Percentiles rank a stretch among this genome's conserved stretches.
phyloP scores from a whole-genome alignment of 2,888 invertebrate genomes.

The Melanophora roralis region DNA sequence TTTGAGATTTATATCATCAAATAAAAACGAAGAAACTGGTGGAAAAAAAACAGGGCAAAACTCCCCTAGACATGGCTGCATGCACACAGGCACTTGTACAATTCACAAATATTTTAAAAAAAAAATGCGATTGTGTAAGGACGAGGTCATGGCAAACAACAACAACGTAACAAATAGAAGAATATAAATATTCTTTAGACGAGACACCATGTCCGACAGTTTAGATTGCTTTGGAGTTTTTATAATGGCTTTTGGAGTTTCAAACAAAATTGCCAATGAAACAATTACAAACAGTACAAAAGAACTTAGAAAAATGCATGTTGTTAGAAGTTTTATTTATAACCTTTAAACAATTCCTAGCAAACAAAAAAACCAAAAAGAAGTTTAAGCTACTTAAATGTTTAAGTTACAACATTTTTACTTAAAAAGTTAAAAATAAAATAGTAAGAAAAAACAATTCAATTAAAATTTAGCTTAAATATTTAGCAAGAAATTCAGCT shows the following conservation, averaged over 20 bases:
- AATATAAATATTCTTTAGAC: slow-evolving; percentile 35
- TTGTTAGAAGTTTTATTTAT: not conserved
- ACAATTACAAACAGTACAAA: not conserved
- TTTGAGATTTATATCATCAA: slow-evolving; percentile 23
- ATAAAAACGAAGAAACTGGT: slow-evolving; percentile 22
- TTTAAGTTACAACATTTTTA: too few species aligned
- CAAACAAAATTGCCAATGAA: slow-evolving; percentile 12
- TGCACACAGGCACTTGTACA: not conserved
- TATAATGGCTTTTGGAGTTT: slow-evolving; percentile 36
- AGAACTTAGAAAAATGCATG: not conserved
- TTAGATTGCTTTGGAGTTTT: slow-evolving; percentile 37
- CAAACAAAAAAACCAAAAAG: too few species aligned
- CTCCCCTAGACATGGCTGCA: not conserved
- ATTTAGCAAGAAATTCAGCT: too few species aligned
- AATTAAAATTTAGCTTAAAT: too few species aligned
- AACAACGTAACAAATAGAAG: slow-evolving; percentile 13
- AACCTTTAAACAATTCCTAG: too few species aligned
- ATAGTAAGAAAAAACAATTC: too few species aligned
- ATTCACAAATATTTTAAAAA: not conserved
- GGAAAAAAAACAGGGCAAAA: slow-evolving; percentile 1
- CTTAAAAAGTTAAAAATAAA: too few species aligned
- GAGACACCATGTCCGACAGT: slow-evolving; percentile 58
- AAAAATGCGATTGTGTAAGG: not conserved
- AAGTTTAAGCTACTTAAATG: too few species aligned
- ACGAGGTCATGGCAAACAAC: not conserved